Evolutionary conservation across 2,888 invertebrate species (phyloP).

Genomic region (Amitus sp.): DNA sequence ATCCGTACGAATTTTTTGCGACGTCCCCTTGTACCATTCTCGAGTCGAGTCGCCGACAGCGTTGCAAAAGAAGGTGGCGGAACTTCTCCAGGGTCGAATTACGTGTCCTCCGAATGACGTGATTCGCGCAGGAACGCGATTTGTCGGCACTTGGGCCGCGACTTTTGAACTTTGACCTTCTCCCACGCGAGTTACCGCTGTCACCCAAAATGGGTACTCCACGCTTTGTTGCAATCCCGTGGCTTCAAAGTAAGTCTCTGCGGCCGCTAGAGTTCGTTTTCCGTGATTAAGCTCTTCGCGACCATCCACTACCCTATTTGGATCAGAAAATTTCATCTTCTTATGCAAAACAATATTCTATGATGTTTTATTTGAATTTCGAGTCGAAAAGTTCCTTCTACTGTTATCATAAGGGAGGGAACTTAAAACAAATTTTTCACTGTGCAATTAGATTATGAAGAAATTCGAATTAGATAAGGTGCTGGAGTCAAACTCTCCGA

Average conservation of each 20-base stretch:
- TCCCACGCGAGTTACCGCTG: conserved; percentile 80
- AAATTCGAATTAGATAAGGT: too few species aligned
- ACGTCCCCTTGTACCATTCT: conserved; percentile 74
- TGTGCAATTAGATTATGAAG: too few species aligned
- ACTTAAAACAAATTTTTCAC: too few species aligned
- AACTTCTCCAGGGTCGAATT: conserved; percentile 75
- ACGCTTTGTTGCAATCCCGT: conserved; percentile 76
- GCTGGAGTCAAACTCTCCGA: too few species aligned
- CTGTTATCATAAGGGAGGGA: too few species aligned
- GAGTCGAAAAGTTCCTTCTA: too few species aligned
- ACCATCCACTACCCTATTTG: conserved; percentile 71
- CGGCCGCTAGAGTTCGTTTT: conserved; percentile 73
- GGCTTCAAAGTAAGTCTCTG: conserved; percentile 74
- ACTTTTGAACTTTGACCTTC: conserved; percentile 80
- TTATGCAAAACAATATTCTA: background rate
- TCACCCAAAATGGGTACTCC: conserved; percentile 83
- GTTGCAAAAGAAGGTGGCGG: conserved; percentile 73
- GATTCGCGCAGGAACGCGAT: conserved; percentile 75
- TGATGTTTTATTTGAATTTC: too few species aligned
- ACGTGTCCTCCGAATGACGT: conserved; percentile 77
- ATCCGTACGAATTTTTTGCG: conserved; percentile 69
- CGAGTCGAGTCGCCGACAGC: conserved; percentile 74
- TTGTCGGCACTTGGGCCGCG: conserved; percentile 74
- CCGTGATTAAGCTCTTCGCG: conserved; percentile 76
- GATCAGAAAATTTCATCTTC: background rate